phyloP scores from a whole-genome alignment of 2,113 vertebrate species.

The Platysternon megacephalum region DNA sequence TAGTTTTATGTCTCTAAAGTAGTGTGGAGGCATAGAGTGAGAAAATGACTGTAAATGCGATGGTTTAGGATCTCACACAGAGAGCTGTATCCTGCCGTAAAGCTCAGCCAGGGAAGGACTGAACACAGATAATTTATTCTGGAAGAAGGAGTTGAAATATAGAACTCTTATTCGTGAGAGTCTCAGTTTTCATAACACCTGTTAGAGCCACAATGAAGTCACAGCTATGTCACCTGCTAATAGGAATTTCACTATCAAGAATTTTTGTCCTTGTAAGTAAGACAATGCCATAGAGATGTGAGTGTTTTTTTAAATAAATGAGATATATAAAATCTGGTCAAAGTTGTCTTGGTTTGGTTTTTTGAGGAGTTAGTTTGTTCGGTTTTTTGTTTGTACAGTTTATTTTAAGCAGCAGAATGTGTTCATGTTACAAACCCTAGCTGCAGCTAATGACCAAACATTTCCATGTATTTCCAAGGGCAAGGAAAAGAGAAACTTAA shows the following conservation, averaged over 20 bases:
- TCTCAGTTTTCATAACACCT: background rate
- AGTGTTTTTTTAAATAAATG: background rate
- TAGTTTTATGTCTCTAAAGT: background rate
- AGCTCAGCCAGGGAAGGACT: slow-evolving; percentile 25
- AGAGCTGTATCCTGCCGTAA: background rate
- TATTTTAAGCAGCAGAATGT: background rate
- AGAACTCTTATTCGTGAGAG: background rate
- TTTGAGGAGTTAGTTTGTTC: background rate
- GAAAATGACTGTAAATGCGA: background rate
- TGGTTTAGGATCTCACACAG: background rate
- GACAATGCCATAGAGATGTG: background rate
- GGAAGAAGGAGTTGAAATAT: background rate
- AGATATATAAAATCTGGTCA: background rate
- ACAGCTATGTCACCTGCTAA: background rate
- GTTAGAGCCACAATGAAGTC: background rate
- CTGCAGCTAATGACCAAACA: background rate
- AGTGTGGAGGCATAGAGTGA: background rate
- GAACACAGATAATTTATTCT: background rate
- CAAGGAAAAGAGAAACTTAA: background rate
- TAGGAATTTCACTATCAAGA: background rate
- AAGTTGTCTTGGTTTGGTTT: background rate
- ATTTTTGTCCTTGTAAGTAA: background rate
- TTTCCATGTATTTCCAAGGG: background rate
- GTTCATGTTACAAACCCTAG: background rate
- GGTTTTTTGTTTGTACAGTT: background rate